These are phyloP conservation scores for Neodiprion fabricii DNA, from an alignment of 1,140 invertebrate genomes.

Conservation along the genomic window DNA sequence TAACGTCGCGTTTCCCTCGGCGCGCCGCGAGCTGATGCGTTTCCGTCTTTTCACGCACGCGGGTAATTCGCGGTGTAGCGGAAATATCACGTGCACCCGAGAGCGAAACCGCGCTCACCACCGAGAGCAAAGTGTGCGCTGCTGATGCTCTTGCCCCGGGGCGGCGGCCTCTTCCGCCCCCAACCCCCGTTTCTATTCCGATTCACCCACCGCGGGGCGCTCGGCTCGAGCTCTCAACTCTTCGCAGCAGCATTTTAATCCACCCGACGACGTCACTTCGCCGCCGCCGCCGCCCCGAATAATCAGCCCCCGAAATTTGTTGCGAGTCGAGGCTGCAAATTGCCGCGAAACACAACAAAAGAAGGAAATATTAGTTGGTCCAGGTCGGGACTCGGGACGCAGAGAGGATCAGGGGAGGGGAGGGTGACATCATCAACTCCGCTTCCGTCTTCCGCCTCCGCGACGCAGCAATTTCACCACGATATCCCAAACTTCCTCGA, in stretches of 20 bases:
- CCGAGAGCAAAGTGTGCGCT: background rate
- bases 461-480: too few relatives aligned
- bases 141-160: background rate
- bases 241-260: background rate
- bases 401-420: background rate
- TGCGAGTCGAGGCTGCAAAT: slow-evolving; percentile 1
- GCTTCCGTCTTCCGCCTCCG: background rate
- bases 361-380: background rate
- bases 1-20: too few relatives aligned
- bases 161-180: background rate
- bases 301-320: background rate
- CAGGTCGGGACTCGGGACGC: background rate
- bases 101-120: too few relatives aligned
- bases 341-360: slow-evolving; percentile 7
- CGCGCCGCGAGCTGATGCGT: too few relatives aligned
- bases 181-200: background rate
- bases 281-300: background rate
- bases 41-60: too few relatives aligned
- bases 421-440: background rate
- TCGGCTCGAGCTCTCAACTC: background rate
- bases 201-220: background rate
- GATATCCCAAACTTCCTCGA: too few relatives aligned
- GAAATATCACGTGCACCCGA: too few relatives aligned
- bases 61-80: too few relatives aligned
- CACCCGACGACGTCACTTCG: slow-evolving; percentile 4